Conservation (phyloP, 2,797 vertebrate genomes). For the Alexandromys oeconomus region DNA sequence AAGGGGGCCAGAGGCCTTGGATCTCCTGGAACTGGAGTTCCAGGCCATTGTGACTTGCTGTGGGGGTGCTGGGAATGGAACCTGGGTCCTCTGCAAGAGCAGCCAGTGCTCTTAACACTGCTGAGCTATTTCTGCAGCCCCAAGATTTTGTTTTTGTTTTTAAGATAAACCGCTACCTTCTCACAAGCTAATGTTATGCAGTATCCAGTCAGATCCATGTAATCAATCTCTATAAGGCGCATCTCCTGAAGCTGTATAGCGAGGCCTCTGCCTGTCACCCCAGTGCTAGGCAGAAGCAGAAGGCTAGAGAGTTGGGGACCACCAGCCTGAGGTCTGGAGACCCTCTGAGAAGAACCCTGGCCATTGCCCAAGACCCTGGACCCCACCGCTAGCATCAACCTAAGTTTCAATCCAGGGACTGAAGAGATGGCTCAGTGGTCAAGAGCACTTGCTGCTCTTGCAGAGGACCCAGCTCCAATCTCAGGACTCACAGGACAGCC, state of each 20-base stretch:
- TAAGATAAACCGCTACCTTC: not conserved
- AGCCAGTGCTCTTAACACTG: not conserved
- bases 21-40: not conserved
- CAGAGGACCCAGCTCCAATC: not conserved
- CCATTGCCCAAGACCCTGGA: not conserved
- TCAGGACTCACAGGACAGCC: too few relatives aligned
- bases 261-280: not conserved
- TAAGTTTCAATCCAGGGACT: not conserved
- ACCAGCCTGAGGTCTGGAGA: not conserved
- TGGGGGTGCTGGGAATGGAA: not conserved
- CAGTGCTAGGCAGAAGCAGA: not conserved
- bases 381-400: not conserved
- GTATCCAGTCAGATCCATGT: not conserved
- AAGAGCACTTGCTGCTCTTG: not conserved
- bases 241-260: not conserved
- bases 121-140: not conserved
- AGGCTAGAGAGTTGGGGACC: not conserved
- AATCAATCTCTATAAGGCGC: not conserved
- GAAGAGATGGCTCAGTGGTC: not conserved
- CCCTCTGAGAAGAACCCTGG: not conserved
- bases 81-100: not conserved
- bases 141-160: not conserved
- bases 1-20: not conserved
- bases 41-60: not conserved
- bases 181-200: not conserved